Percentiles rank a stretch among this genome's conserved stretches.
These are phyloP conservation scores for Smutsia gigantea DNA, from an alignment of 2,797 vertebrate genomes.

Conservation along the genomic window DNA sequence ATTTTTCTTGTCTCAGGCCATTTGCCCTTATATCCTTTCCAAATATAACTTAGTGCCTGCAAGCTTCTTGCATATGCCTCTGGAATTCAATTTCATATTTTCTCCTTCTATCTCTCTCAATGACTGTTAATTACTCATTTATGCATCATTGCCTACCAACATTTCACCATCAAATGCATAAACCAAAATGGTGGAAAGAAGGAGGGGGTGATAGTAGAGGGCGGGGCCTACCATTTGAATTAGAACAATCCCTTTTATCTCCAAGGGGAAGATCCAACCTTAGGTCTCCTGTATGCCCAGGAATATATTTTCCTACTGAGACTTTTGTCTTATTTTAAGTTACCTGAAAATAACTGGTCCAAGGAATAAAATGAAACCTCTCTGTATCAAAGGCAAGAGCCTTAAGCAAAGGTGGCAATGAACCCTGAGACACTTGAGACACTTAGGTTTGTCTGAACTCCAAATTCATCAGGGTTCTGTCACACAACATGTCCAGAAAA, in stretches of 20 bases:
- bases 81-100: slow-evolving; percentile 31
- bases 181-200: slow-evolving; percentile 28
- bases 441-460: slow-evolving; percentile 21
- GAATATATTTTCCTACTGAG: slow-evolving; percentile 57
- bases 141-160: neutral
- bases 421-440: neutral
- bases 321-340: slow-evolving; percentile 55
- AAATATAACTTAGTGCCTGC: neutral
- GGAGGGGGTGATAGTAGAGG: neutral
- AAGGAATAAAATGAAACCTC: slow-evolving; percentile 52
- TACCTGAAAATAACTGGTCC: slow-evolving; percentile 29
- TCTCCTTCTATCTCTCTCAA: neutral
- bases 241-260: slow-evolving; percentile 30
- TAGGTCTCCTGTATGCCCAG: neutral
- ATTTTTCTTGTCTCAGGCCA: neutral
- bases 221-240: neutral
- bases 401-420: neutral
- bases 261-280: slow-evolving; percentile 25
- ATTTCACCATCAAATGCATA: neutral
- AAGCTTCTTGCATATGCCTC: neutral
- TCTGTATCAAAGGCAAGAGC: slow-evolving; percentile 13
- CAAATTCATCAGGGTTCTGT: neutral
- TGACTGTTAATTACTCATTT: slow-evolving; percentile 13
- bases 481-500: neutral
- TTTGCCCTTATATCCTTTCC: neutral